A percentile compares a stretch with the other conserved stretches of the same genome.
Evolutionary conservation across 2,113 vertebrate species (phyloP).

Genomic region (Lepus europaeus): DNA sequence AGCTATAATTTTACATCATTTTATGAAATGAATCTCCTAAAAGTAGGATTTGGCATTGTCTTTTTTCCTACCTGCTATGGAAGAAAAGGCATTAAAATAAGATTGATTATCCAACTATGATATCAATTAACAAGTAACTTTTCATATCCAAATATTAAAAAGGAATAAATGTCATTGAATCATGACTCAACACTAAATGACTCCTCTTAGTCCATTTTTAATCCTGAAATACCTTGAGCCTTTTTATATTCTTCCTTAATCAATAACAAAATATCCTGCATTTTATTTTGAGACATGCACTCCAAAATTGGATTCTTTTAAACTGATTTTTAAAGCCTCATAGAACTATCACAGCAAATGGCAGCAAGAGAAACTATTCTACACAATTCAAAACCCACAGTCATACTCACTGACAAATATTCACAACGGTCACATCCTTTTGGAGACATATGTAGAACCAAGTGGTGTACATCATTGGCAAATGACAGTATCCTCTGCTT

Average conservation of each 20-base stretch:
- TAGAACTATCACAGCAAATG: not conserved
- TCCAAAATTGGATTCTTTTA: not conserved
- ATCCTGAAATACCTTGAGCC: not conserved
- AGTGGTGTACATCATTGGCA: not conserved
- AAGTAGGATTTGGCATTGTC: not conserved
- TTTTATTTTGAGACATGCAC: not conserved
- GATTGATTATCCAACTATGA: not conserved
- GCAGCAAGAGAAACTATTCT: slow-evolving; percentile 33
- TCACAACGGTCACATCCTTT: slow-evolving; percentile 43
- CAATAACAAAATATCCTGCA: not conserved
- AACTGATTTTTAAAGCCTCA: slow-evolving; percentile 12
- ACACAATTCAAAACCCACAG: not conserved
- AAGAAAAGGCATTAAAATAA: not conserved
- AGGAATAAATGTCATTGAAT: not conserved
- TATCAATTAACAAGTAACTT: slow-evolving; percentile 14
- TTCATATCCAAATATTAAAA: not conserved
- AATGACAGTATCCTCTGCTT: not conserved
- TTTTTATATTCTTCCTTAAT: not conserved
- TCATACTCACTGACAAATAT: slow-evolving; percentile 15
- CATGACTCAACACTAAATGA: not conserved
- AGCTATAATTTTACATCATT: not conserved
- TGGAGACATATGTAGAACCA: not conserved
- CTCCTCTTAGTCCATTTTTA: not conserved
- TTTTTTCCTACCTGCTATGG: not conserved
- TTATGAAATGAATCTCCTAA: not conserved